Percentiles rank a stretch among this genome's conserved stretches.
These are phyloP conservation scores for Macrostomum lignano DNA, from an alignment of 1,140 invertebrate species.

Conservation along the genomic window DNA sequence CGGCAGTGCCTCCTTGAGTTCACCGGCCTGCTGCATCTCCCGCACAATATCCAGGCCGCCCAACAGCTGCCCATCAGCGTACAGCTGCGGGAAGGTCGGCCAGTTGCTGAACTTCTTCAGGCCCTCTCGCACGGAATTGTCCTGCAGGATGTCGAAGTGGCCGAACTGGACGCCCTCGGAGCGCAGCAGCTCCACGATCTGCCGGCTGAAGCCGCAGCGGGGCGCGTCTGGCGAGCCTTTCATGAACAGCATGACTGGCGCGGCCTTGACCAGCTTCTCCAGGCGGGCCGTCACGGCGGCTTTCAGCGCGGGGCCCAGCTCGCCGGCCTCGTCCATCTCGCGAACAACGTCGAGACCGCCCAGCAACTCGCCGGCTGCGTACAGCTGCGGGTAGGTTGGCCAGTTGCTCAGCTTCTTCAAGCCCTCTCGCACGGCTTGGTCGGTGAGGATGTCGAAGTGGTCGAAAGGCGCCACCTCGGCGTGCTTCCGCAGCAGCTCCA, in stretches of 20 bases:
- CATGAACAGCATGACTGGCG: no score
- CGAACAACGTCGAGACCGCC: slow-evolving; percentile 83
- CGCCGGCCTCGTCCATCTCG: slow-evolving; percentile 83
- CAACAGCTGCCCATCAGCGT: slow-evolving; percentile 74
- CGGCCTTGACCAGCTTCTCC: no score
- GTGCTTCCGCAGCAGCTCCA: slow-evolving; percentile 72
- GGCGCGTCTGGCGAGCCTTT: no score
- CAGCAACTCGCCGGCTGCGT: slow-evolving; percentile 73
- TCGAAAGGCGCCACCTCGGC: slow-evolving; percentile 69
- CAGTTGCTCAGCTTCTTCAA: slow-evolving; percentile 84
- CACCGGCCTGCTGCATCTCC: slow-evolving; percentile 83
- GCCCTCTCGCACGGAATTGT: slow-evolving; percentile 60
- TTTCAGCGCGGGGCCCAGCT: no score
- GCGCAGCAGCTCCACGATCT: slow-evolving; percentile 51
- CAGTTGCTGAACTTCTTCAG: slow-evolving; percentile 79
- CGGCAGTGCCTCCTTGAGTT: slow-evolving; percentile 73
- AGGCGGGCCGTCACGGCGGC: slow-evolving; percentile 33
- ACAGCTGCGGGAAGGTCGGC: slow-evolving; percentile 91
- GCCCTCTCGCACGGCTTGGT: slow-evolving; percentile 52
- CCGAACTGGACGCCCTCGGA: slow-evolving; percentile 35
- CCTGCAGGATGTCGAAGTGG: slow-evolving; percentile 51
- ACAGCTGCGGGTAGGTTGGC: slow-evolving; percentile 90
- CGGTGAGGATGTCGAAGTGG: slow-evolving; percentile 53
- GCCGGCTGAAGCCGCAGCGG: no score
- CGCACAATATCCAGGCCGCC: slow-evolving; percentile 84